A percentile compares a stretch with the other conserved stretches of the same genome.
phyloP scores from a whole-genome alignment of 2,888 invertebrate genomes.

The Trachelus iudaicus region DNA sequence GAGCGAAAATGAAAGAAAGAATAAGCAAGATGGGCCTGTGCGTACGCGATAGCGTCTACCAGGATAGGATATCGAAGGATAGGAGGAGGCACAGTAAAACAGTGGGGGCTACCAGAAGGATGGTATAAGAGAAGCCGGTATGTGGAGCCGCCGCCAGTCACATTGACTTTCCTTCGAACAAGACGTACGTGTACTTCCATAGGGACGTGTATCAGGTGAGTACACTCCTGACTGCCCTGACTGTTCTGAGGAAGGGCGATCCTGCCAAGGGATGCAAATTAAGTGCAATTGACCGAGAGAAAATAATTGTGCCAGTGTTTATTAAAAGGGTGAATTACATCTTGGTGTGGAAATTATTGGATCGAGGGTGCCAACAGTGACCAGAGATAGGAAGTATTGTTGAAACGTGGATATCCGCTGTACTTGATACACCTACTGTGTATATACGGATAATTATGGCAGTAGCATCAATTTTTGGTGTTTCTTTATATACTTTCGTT shows the following conservation, averaged over 20 bases:
- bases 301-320: background rate
- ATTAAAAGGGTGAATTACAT: background rate
- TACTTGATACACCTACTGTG: background rate
- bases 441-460: background rate
- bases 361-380: background rate
- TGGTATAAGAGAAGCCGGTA: conserved; percentile 64
- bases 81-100: conserved; percentile 21
- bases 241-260: background rate
- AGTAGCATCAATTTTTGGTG: background rate
- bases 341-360: background rate
- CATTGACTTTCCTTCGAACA: conserved; percentile 62
- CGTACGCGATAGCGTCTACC: conserved; percentile 8
- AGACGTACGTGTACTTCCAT: conserved; percentile 37
- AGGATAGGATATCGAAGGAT: conserved; percentile 22
- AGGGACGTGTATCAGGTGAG: conserved; percentile 40
- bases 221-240: conserved; percentile 18
- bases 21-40: background rate
- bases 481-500: background rate
- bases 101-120: conserved; percentile 43
- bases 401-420: background rate
- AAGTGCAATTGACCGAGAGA: background rate
- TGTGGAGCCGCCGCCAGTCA: conserved; percentile 63
- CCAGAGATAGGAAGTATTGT: background rate
- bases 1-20: background rate
- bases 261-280: background rate